Evolutionary conservation across 2,113 vertebrate species (phyloP), one percentile per base, ranked within the genome.

Genomic region (Leptocoma aspasia): DNA sequence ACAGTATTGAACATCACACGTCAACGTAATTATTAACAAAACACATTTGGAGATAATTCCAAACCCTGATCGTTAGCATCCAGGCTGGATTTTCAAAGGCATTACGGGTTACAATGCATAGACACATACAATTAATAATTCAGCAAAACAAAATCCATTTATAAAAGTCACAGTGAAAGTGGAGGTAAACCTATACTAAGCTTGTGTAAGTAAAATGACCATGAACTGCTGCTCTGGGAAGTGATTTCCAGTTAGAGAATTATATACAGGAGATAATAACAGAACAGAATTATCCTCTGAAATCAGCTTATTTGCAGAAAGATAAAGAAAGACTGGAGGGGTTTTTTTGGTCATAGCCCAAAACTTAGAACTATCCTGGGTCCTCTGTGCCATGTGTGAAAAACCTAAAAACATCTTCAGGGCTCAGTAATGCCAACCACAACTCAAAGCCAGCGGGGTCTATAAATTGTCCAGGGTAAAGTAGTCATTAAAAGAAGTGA

Each of bases 111-210:
- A 93, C 80, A 91, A 87, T 93, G 86, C 94, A 96, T 89, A 93
- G 92, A 97, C 65, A 93, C 87, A 19, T 52, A 89, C 57, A 76
- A 87, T 60, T 86, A 50, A 56, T 47, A 89, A 59, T 76, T 78
- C 84, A 76, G 68, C 76, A 79, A 95, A 86, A 86, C 61, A 82
- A 94, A 94, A 92, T 21, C 91, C 88, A 81, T 77, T 84, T 93
- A 88, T 37, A 97, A 95, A 95, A 96, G 85, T 94, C 94, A 93
- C 95, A 95, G 92, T 95, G 93, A 57, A 60, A 94, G 91, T 68
- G 52, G 59, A 91, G 42, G 84, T 90, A 95, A 97, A 91, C 82
- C 61, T 35, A 63, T 8, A 81, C 84, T 77, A 75, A 73, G 65
- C 70, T 64, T 39, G 83, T 89, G 52, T 79, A 57, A 82, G 78